Base-by-base conservation (phyloP, 2,888 invertebrate genomes). In the Brachypalpus laphriformis region DNA sequence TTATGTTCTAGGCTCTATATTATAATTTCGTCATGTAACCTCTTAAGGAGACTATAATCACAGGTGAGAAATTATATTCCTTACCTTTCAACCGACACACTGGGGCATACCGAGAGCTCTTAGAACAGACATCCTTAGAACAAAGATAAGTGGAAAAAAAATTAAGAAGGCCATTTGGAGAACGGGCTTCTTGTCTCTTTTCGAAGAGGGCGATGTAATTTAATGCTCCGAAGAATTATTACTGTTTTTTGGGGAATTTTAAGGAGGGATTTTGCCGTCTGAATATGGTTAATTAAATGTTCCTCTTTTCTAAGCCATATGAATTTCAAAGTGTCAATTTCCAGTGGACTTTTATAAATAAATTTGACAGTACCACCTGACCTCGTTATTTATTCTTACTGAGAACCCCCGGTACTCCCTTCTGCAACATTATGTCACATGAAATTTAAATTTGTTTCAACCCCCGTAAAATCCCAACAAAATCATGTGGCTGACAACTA, bases 381-480 rank as follows among this genome's bases (percentile, higher is more conserved):
- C 71, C 59, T 25, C 25, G 59, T 57, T 47, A 71, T 71, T 71
- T 71, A 59, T 59, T 45, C 47, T 25, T 9, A 7, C 22, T 9
- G 9, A 14, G 6, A 1, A 28, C 18, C 0, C 34, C 34, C 8
- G 8, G 4, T 25, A 40, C 25, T 16, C 51, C 20, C 61, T 20
- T 28, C 18, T 34, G 59, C 25, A 20, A 14, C 42, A 28, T 25
- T 22, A 54, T 75, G 75, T 68, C 66, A 37, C 34, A 47, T 37
- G 25, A 74, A 81, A 74, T 74, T 59, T 75, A 74, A 81, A 25
- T 74, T 81, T 81, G 66, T 37, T 75, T 75, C 22, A 54, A 45
- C 51, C 65, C n/a, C 20, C n/a, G n/a, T n/a, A 14, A 11, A 40
- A 25, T 9, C 28, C 40, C 47, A 16, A 7, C 18, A 68, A 75